A percentile compares a stretch with the other conserved stretches of the same genome.
Conservation (phyloP, 2,888 invertebrate genomes). For the Uloborus plumipes region DNA sequence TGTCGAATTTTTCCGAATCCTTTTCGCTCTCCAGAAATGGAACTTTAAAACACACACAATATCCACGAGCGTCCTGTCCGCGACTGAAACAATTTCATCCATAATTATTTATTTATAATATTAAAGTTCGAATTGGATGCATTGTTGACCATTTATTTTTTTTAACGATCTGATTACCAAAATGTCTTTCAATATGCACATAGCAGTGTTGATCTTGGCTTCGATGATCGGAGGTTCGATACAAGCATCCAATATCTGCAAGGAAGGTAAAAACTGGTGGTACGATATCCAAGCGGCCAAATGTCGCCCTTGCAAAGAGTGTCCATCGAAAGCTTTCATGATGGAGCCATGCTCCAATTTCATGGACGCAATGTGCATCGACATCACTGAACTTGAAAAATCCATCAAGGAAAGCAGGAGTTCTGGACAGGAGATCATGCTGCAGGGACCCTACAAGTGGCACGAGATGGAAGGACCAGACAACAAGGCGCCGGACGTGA, state of each 20-base stretch:
- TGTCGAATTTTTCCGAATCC: no score
- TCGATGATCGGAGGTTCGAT: no score
- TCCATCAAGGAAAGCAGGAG: not conserved
- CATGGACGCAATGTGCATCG: constrained; percentile 46
- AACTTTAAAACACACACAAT: no score
- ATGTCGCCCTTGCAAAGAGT: constrained; percentile 26
- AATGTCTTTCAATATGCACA: no score
- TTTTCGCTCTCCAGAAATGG: no score
- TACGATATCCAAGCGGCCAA: constrained; percentile 27
- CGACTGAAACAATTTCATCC: no score
- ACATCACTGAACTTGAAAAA: constrained; percentile 21
- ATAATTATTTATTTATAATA: no score
- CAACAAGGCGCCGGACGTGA: not conserved
- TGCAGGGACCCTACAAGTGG: constrained; percentile 19
- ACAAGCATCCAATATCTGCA: no score
- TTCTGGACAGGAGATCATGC: not conserved
- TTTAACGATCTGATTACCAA: no score
- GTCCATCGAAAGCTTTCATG: constrained; percentile 28
- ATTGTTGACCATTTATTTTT: no score
- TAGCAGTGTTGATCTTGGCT: not conserved
- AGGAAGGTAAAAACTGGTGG: constrained; percentile 23
- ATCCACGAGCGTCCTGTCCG: no score
- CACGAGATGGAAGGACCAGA: constrained; percentile 46
- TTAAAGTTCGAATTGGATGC: no score
- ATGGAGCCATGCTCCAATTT: constrained; percentile 40